A percentile compares a stretch with the other conserved stretches of the same genome.
phyloP scores from a whole-genome alignment of 2,797 vertebrate genomes.

The Spondyliosoma cantharus region DNA sequence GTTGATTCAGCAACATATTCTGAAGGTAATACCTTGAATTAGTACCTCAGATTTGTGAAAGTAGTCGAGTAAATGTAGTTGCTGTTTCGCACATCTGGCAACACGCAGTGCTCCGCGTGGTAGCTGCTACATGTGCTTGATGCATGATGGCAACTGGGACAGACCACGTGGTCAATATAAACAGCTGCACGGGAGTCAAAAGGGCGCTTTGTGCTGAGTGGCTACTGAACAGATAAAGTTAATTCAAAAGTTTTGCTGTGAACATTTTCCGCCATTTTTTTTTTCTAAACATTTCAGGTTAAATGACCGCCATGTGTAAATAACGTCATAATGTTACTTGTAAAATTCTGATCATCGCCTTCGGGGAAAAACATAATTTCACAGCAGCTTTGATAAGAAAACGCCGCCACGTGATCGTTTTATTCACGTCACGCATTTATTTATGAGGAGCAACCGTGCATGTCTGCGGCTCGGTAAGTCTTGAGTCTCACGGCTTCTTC shows the following conservation, averaged over 20 bases:
- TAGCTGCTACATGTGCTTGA: constrained; percentile 25
- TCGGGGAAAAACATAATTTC: background rate
- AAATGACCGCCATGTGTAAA: background rate
- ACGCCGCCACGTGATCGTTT: background rate
- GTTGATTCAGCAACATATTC: background rate
- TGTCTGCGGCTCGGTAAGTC: background rate
- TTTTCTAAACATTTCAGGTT: background rate
- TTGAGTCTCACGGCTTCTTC: background rate
- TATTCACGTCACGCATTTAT: background rate
- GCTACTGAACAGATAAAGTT: too few relatives aligned
- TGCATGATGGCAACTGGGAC: constrained; percentile 34
- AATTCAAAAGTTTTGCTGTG: background rate
- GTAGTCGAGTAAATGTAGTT: background rate
- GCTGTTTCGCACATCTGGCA: background rate
- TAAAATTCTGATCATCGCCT: background rate
- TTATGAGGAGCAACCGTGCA: fast-evolving
- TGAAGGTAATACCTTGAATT: background rate
- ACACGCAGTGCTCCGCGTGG: background rate
- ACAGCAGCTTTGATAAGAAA: too few relatives aligned
- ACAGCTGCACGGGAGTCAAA: constrained; percentile 56
- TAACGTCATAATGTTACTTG: background rate
- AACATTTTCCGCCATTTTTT: background rate
- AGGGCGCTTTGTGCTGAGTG: background rate
- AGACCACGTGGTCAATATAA: constrained; percentile 70
- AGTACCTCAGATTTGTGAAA: background rate